Conservation (phyloP, 2,797 vertebrate genomes). For the Neosilurus mollespiculum region DNA sequence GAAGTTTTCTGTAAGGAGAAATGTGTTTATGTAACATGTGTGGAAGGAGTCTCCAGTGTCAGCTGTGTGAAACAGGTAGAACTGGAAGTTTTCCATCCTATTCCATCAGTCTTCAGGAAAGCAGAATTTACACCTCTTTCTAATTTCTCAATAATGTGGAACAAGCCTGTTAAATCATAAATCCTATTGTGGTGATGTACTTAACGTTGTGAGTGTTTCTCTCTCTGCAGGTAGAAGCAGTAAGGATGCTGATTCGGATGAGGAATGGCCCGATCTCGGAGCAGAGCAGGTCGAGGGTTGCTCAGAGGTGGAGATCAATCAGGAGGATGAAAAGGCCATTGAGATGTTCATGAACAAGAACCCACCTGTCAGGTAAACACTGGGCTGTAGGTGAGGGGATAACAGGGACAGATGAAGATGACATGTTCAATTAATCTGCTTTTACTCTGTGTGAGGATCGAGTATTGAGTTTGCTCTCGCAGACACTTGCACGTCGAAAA, state of each 20-base stretch:
- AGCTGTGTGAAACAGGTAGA: background rate
- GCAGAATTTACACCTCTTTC: background rate
- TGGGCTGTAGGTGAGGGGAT: background rate
- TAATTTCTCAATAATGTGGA: background rate
- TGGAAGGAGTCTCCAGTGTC: conserved; percentile 9
- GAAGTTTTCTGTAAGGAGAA: background rate
- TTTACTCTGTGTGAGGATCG: background rate
- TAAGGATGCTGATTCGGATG: conserved; percentile 81
- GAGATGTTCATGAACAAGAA: conserved; percentile 97
- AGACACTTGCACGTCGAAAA: background rate
- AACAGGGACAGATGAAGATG: background rate
- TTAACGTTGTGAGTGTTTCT: background rate
- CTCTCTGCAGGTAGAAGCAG: conserved; percentile 61
- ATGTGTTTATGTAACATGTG: background rate
- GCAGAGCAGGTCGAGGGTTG: conserved; percentile 67
- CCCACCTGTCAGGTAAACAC: conserved; percentile 83
- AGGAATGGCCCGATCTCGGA: conserved; percentile 89
- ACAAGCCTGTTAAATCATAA: background rate
- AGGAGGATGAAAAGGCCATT: conserved; percentile 90
- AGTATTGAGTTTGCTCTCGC: background rate
- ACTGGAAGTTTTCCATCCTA: background rate
- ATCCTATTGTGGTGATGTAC: background rate
- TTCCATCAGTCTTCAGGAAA: background rate
- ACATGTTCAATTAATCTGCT: background rate
- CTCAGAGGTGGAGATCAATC: conserved; percentile 76